These are phyloP conservation scores for Corythornis vintsioides DNA, from an alignment of 2,113 vertebrate species.

Conservation along the genomic window DNA sequence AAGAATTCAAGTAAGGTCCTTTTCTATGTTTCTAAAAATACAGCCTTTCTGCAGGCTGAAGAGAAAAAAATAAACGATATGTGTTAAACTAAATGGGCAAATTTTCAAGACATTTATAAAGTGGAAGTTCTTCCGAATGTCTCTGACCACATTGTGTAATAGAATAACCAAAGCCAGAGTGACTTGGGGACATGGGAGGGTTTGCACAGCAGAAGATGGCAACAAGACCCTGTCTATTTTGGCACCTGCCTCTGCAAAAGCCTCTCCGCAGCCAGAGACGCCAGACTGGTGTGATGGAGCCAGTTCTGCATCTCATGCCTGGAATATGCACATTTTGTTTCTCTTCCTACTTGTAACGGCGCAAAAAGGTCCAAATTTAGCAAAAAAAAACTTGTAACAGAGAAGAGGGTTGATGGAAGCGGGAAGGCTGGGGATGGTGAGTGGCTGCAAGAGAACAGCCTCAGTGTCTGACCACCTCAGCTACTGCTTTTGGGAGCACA, in stretches of 20 bases:
- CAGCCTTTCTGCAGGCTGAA: neutral
- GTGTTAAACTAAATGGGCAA: neutral
- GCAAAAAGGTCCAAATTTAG: neutral
- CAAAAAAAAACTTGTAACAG: neutral
- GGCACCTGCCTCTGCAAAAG: neutral
- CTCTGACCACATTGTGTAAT: neutral
- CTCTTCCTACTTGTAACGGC: neutral
- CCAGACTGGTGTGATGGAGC: neutral
- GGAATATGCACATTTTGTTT: neutral
- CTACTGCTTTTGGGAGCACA: neutral
- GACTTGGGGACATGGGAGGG: neutral
- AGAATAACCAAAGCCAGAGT: neutral
- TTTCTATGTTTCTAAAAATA: neutral
- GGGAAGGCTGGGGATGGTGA: neutral
- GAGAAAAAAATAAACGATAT: neutral
- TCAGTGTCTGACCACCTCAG: neutral
- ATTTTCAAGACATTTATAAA: neutral
- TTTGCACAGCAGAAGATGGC: neutral
- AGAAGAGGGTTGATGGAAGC: neutral
- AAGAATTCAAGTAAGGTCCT: neutral
- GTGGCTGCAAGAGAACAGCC: fast-evolving
- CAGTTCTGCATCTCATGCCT: neutral
- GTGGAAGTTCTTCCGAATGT: neutral
- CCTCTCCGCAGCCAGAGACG: neutral
- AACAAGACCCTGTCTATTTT: neutral